These are phyloP conservation scores for Aurelia coerulea DNA, from an alignment of 30 jellyfish, hydroid and myxozoan species.

Conservation along the genomic window DNA sequence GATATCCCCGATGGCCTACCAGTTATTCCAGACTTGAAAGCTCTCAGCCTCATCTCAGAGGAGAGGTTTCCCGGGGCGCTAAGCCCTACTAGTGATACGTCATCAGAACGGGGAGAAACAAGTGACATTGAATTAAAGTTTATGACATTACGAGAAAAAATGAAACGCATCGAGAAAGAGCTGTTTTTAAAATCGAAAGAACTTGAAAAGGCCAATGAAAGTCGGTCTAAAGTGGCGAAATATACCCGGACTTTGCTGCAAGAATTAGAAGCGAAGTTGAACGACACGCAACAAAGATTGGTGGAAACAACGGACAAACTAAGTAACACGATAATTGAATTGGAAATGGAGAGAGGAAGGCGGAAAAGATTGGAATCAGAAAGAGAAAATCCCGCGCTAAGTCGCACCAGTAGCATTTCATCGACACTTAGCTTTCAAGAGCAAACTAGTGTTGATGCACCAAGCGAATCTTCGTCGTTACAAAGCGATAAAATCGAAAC, in stretches of 20 bases:
- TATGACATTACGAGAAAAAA: conserved; percentile 72
- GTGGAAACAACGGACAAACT: conserved; percentile 80
- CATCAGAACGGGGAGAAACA: conserved; percentile 71
- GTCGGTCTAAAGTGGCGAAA: conserved; percentile 98
- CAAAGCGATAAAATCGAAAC: conserved; percentile 51
- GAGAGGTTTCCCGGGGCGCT: conserved; percentile 46
- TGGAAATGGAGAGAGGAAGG: conserved; percentile 87
- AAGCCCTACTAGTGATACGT: conserved; percentile 47
- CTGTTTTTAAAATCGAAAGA: conserved; percentile 92
- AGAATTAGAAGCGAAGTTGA: conserved; percentile 92
- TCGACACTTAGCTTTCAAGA: conserved; percentile 45
- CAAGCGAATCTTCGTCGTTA: conserved; percentile 38
- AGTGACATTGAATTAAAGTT: conserved; percentile 87
- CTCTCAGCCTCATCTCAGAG: conserved; percentile 27
- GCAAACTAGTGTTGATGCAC: conserved; percentile 27
- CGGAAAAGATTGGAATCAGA: conserved; percentile 81
- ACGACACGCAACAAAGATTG: conserved; percentile 80
- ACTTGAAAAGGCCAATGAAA: conserved; percentile 97
- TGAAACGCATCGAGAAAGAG: conserved; percentile 94
- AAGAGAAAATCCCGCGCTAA: conserved; percentile 49
- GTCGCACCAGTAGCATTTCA: conserved; percentile 78
- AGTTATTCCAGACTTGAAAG: conserved; percentile 38
- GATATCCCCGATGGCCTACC: conserved; percentile 47
- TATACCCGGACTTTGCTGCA: conserved; percentile 95
- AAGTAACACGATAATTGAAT: conserved; percentile 68